phyloP scores from a whole-genome alignment of 2,888 invertebrate genomes.

The Drosophila multiciliata region DNA sequence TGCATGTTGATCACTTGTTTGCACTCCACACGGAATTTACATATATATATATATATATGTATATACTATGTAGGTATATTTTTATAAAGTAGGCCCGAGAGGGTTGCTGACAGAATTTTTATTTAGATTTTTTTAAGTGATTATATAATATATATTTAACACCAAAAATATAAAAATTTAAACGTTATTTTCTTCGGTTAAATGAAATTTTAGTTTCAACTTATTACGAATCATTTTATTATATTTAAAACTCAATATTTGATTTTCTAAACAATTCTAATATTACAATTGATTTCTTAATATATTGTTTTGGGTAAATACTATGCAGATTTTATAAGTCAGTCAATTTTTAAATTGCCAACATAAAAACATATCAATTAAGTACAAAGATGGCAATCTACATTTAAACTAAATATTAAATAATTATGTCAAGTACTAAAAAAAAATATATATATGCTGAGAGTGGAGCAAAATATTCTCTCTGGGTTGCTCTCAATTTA shows the following conservation, averaged over 20 bases:
- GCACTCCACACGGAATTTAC: constrained; percentile 19
- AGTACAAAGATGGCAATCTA: neutral
- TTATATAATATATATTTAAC: neutral
- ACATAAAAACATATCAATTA: neutral
- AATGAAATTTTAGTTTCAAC: neutral
- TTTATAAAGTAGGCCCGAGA: constrained; percentile 15
- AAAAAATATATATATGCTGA: neutral
- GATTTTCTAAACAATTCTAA: neutral
- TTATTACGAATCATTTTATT: neutral
- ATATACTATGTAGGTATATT: constrained; percentile 2
- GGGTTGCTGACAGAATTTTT: constrained; percentile 24
- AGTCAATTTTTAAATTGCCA: neutral
- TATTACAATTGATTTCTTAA: rapidly evolving
- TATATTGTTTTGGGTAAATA: neutral
- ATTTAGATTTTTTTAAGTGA: neutral
- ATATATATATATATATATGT: constrained; percentile 5
- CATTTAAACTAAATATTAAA: neutral
- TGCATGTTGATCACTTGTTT: constrained; percentile 36
- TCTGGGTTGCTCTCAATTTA: constrained; percentile 16
- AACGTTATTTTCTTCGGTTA: neutral
- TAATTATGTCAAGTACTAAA: constrained; percentile 9
- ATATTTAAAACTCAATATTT: neutral
- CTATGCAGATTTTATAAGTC: neutral
- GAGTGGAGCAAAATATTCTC: constrained; percentile 4
- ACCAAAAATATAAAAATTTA: neutral